Conservation (phyloP, 2,797 vertebrate species). For the Myripristis jacobus region DNA sequence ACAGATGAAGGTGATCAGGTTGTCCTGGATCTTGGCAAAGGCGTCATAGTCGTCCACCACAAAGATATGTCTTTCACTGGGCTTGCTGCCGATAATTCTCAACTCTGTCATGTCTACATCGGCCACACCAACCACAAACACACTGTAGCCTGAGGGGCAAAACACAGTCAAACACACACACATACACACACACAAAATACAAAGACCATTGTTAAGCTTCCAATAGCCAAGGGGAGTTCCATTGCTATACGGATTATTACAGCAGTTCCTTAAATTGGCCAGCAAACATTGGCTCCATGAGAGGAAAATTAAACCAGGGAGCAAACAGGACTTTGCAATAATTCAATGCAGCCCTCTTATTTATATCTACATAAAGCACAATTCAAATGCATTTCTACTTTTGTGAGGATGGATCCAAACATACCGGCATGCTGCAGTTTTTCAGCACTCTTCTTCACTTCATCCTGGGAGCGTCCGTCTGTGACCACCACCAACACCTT, state of each 20-base stretch:
- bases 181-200: conserved; percentile 43
- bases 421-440: conserved; percentile 94
- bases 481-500: conserved; percentile 98
- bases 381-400: background rate
- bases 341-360: conserved; percentile 22
- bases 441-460: conserved; percentile 93
- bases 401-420: conserved; percentile 27
- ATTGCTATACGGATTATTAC: conserved; percentile 20
- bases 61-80: conserved; percentile 95
- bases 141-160: conserved; percentile 89
- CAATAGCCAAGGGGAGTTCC: conserved; percentile 31
- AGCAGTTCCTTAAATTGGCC: conserved; percentile 35
- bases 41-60: conserved; percentile 97
- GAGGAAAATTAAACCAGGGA: conserved; percentile 14
- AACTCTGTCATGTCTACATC: conserved; percentile 94
- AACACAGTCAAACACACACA: conserved; percentile 80
- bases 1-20: conserved; percentile 98
- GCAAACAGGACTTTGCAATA: conserved; percentile 4
- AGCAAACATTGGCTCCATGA: conserved; percentile 16
- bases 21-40: conserved; percentile 98
- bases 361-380: background rate
- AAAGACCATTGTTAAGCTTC: conserved; percentile 54
- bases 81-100: conserved; percentile 95
- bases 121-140: conserved; percentile 97
- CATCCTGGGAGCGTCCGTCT: conserved; percentile 97